Percentiles rank a stretch among this genome's conserved stretches.
Conservation (phyloP, 2,797 vertebrate genomes). For the Sebastes oblongus region DNA sequence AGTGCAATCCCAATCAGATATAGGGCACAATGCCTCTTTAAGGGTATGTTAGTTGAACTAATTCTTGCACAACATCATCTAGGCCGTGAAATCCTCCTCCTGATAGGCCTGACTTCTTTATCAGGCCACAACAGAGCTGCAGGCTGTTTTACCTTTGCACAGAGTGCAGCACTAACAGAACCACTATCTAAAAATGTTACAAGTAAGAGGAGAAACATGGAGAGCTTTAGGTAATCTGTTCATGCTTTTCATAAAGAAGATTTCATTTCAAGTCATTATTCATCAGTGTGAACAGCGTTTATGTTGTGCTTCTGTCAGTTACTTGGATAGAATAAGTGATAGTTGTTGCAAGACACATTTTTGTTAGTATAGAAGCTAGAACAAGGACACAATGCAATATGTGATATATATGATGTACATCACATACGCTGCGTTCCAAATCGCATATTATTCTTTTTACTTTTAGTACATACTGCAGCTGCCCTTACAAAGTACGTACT, state of each 20-base stretch:
- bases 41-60: conserved; percentile 7
- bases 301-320: not conserved
- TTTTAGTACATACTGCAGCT: no score
- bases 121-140: conserved; percentile 63
- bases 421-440: no score
- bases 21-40: not conserved
- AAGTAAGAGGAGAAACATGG: conserved; percentile 15
- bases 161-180: conserved; percentile 23
- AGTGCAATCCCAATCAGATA: not conserved
- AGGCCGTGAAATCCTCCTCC: conserved; percentile 35
- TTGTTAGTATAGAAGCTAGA: not conserved
- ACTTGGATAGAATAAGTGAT: not conserved
- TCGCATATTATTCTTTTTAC: no score
- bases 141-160: conserved; percentile 61
- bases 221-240: not conserved
- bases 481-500: no score
- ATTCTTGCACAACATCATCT: conserved; percentile 37
- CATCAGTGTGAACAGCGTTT: not conserved
- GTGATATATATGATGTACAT: not conserved
- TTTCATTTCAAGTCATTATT: not conserved
- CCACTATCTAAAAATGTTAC: conserved; percentile 29
- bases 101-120: conserved; percentile 57
- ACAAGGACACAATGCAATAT: not conserved
- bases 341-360: not conserved
- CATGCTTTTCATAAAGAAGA: not conserved